Percentiles rank a stretch among this genome's conserved stretches.
Evolutionary conservation across 2,113 vertebrate species (phyloP).

Genomic region (Alexandromys fortis): DNA sequence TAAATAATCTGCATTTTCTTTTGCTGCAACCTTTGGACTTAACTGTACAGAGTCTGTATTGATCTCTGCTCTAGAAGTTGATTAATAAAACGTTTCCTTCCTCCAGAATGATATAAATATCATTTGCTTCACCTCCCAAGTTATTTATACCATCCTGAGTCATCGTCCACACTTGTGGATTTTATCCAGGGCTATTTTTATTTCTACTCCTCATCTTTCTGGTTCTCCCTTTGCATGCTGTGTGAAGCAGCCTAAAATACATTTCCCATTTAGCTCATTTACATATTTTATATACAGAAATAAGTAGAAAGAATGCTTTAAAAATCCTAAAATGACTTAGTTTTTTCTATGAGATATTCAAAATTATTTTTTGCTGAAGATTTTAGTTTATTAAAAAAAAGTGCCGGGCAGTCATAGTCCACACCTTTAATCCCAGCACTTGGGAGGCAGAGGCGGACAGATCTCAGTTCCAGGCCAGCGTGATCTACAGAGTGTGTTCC

Average conservation of each 20-base stretch:
- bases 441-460: not conserved
- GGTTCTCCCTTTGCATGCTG: slow-evolving; percentile 55
- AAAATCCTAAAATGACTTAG: slow-evolving; percentile 31
- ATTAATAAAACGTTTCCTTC: slow-evolving; percentile 61
- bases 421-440: not conserved
- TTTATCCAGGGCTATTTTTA: slow-evolving; percentile 71
- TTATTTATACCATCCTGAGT: slow-evolving; percentile 75
- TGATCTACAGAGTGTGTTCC: not conserved
- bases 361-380: slow-evolving; percentile 55
- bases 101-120: slow-evolving; percentile 64
- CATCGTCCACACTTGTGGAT: slow-evolving; percentile 45
- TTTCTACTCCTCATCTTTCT: slow-evolving; percentile 69
- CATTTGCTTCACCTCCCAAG: slow-evolving; percentile 31
- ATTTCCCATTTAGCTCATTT: slow-evolving; percentile 46
- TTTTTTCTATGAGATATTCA: slow-evolving; percentile 55
- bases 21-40: slow-evolving; percentile 58
- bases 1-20: slow-evolving; percentile 74
- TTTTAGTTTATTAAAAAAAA: slow-evolving; percentile 26
- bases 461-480: not conserved
- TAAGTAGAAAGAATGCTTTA: slow-evolving; percentile 49
- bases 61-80: slow-evolving; percentile 55
- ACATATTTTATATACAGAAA: slow-evolving; percentile 24
- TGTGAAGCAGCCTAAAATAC: slow-evolving; percentile 57
- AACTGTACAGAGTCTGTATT: slow-evolving; percentile 57
- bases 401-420: not conserved